Percentiles rank a stretch among this genome's conserved stretches.
Conservation (phyloP, 2,797 vertebrate species). For the Sardinella longiceps region DNA sequence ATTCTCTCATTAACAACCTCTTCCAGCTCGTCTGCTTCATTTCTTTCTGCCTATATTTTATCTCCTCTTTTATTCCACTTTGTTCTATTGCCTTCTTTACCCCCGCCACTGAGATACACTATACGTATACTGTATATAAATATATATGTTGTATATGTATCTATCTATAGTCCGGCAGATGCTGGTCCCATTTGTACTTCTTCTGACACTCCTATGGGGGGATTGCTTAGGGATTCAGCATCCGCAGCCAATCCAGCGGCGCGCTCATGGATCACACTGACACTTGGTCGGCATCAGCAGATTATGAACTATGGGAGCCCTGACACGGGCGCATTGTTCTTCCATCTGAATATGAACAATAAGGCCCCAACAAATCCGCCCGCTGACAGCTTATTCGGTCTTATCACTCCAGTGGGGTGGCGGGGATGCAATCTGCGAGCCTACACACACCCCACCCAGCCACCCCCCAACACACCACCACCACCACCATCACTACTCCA, state of each 20-base stretch:
- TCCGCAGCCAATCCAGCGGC: slow-evolving; percentile 71
- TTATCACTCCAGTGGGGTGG: slow-evolving; percentile 64
- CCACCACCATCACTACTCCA: slow-evolving; percentile 22
- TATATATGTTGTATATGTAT: slow-evolving; percentile 67
- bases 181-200: slow-evolving; percentile 78
- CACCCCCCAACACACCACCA: slow-evolving; percentile 46
- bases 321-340: slow-evolving; percentile 83
- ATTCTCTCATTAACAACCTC: slow-evolving; percentile 4
- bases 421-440: slow-evolving; percentile 63
- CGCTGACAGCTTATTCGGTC: slow-evolving; percentile 71
- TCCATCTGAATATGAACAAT: slow-evolving; percentile 85
- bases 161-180: slow-evolving; percentile 79
- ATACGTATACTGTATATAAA: neutral
- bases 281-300: slow-evolving; percentile 87
- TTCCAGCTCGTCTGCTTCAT: neutral
- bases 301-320: slow-evolving; percentile 84
- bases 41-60: neutral
- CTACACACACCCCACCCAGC: slow-evolving; percentile 47
- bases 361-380: slow-evolving; percentile 69
- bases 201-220: slow-evolving; percentile 69
- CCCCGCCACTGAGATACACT: slow-evolving; percentile 40
- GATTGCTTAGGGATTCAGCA: slow-evolving; percentile 77
- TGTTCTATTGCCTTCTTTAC: neutral
- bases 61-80: neutral
- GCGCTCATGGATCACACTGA: slow-evolving; percentile 78